Evolutionary conservation across 2,797 vertebrate species (phyloP), one percentile per base, ranked within the genome.

Genomic region (Muraenolepis orangiensis): DNA sequence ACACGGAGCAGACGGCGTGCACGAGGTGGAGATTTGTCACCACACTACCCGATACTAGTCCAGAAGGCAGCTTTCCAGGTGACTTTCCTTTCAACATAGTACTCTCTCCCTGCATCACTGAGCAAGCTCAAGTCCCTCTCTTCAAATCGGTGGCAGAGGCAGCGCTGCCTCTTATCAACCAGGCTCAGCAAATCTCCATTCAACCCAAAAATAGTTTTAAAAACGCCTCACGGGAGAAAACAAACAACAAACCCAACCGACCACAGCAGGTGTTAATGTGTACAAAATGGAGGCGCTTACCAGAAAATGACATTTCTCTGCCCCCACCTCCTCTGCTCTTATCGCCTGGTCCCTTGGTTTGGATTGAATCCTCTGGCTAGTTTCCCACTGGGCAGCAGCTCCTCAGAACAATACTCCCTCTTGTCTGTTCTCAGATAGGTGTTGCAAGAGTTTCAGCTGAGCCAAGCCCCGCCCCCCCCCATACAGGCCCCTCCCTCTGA

Each of bases 401-500:
- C 90, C 88, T 81, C 82, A 61, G 81, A 93, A 94, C 94, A 94
- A 94, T 93, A 87, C 91, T 74, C 89, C 66, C 92, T 88, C 92
- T 92, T 93, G 90, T 94, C 87, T 92, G 87, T 81, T 91, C 87
- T 90, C 80, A 85, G 87, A 92, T 91, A 96, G 95, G 94, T 95
- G 95, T 95, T 84, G 92, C 94, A 95, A 92, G 31, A 89, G 88
- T 93, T 90, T 87, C 93, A 92, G 89, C 87, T 82, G 83, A 86
- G 70, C 38, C 70, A 74, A 78, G 89, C 90, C 87, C 92, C 69
- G 78, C 92, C 85, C 85, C 78, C 74, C 88, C 90, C 77, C 90
- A 93, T 91, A 90, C 93, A n/a, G 46, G 46, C 46, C 46, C 46
- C 46, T 51, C 91, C 88, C 86, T 80, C 86, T 94, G 93, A 95